Percentiles rank a stretch among this genome's conserved stretches.
Conservation (phyloP, 2,888 invertebrate genomes). For the Orthosia gracilis region DNA sequence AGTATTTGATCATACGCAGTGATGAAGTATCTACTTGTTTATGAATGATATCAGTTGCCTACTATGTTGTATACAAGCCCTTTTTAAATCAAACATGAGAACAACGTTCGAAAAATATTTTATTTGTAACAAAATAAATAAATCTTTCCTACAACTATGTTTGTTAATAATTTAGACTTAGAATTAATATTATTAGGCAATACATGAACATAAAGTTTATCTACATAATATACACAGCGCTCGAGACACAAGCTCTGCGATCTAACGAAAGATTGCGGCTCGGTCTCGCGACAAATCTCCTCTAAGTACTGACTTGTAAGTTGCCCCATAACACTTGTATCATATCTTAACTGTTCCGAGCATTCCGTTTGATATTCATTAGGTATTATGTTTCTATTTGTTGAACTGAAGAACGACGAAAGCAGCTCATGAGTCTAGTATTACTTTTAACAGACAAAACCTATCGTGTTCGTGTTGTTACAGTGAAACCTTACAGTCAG, state of each 20-base stretch:
- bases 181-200: conserved; percentile 76
- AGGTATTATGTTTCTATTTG: neutral
- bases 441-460: neutral
- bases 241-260: conserved; percentile 20
- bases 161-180: conserved; percentile 76
- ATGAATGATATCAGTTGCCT: too few species aligned
- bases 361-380: neutral
- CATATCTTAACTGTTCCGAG: neutral
- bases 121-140: conserved; percentile 74
- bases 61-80: too few species aligned
- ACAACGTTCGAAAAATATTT: conserved; percentile 47
- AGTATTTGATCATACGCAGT: neutral
- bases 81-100: conserved; percentile 25
- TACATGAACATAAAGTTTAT: conserved; percentile 67
- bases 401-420: neutral
- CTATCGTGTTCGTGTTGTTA: neutral
- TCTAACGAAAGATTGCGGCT: conserved; percentile 39
- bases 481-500: conserved; percentile 20
- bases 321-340: conserved; percentile 5
- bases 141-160: conserved; percentile 72
- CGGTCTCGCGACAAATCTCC: conserved; percentile 24
- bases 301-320: conserved; percentile 36
- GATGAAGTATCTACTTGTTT: neutral
- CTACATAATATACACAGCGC: conserved; percentile 50
- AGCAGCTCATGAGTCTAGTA: neutral